phyloP scores from a whole-genome alignment of 1,140 invertebrate genomes.

The Diachasmimorpha longicaudata region DNA sequence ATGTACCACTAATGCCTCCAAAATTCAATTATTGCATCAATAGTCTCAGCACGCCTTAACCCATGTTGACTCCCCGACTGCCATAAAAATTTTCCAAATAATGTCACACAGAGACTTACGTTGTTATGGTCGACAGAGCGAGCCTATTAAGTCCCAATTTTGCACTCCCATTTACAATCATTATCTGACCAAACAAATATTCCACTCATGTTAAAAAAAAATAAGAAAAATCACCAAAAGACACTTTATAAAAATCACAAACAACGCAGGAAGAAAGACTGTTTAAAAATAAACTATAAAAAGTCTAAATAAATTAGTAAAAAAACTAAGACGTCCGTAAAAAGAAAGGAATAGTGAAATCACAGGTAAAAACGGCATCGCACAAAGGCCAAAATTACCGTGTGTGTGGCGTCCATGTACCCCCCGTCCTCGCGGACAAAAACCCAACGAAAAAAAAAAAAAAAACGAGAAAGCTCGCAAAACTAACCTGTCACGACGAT shows the following conservation, averaged over 20 bases:
- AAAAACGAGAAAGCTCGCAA: not conserved
- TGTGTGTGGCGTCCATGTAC: constrained; percentile 18
- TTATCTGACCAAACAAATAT: too few relatives aligned
- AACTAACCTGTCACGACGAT: constrained; percentile 48
- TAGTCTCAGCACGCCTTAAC: not conserved
- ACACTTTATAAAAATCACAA: too few relatives aligned
- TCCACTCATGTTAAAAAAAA: not conserved
- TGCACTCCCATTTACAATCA: too few relatives aligned
- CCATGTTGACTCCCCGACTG: not conserved
- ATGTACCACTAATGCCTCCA: not conserved
- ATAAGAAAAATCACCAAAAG: not conserved
- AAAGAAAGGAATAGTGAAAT: not conserved
- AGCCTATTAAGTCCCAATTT: too few relatives aligned
- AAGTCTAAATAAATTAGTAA: too few relatives aligned
- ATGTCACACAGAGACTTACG: not conserved
- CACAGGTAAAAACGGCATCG: constrained; percentile 17
- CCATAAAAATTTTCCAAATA: not conserved
- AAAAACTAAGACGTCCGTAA: not conserved
- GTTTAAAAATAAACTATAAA: too few relatives aligned
- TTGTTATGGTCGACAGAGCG: too few relatives aligned
- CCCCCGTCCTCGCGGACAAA: not conserved
- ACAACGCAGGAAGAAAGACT: too few relatives aligned
- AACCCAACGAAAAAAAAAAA: not conserved
- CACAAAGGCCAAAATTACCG: not conserved
- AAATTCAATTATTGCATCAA: constrained; percentile 4